Conservation (phyloP, 2,113 vertebrate genomes). For the Notechis scutatus region DNA sequence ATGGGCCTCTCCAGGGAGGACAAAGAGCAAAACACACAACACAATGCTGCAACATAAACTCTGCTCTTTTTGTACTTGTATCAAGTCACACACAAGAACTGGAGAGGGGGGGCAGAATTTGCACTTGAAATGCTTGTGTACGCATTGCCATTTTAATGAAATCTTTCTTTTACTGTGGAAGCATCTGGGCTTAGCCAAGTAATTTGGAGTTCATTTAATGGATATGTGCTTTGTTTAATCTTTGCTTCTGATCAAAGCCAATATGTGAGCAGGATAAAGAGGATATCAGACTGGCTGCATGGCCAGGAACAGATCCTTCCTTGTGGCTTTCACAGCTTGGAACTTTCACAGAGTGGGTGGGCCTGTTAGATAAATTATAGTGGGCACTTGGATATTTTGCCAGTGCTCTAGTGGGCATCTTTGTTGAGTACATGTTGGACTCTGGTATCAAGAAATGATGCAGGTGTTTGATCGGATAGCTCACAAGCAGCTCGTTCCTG, state of each 20-base stretch:
- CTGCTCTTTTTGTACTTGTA: neutral
- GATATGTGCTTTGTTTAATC: neutral
- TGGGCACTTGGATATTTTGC: neutral
- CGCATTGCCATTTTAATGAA: neutral
- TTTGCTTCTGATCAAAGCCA: neutral
- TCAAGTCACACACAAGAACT: neutral
- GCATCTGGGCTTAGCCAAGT: neutral
- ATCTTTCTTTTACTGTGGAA: neutral
- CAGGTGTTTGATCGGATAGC: neutral
- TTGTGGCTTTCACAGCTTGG: neutral
- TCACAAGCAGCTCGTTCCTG: neutral
- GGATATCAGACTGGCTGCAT: neutral
- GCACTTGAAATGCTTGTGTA: neutral
- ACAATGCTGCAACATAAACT: neutral
- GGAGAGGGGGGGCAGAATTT: neutral
- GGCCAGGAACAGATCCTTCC: neutral
- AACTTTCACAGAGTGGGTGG: neutral
- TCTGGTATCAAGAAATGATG: neutral
- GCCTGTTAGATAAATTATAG: neutral
- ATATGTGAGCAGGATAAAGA: neutral
- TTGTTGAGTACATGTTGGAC: neutral
- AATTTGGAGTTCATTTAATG: neutral
- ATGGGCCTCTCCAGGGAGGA: neutral
- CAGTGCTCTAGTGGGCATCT: neutral
- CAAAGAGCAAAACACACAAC: neutral